These are phyloP conservation scores for Micromys minutus DNA, from an alignment of 2,113 vertebrate genomes.

Conservation along the genomic window DNA sequence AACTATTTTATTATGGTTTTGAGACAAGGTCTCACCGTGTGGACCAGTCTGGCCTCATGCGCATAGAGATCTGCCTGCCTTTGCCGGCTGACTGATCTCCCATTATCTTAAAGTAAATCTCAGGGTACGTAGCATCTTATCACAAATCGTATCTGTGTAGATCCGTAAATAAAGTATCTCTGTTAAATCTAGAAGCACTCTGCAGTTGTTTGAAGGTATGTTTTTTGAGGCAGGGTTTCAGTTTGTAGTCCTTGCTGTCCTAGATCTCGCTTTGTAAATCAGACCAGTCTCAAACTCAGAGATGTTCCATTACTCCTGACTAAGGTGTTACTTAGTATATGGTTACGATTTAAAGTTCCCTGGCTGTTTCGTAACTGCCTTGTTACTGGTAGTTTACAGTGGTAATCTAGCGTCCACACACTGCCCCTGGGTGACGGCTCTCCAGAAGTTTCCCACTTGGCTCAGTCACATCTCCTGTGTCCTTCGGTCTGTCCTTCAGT, in stretches of 20 bases:
- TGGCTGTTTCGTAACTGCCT: background rate
- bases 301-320: background rate
- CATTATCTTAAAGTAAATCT: background rate
- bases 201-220: background rate
- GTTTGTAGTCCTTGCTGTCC: background rate
- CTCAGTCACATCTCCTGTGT: background rate
- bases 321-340: background rate
- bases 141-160: background rate
- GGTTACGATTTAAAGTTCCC: background rate
- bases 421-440: background rate
- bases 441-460: background rate
- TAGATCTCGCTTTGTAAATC: background rate
- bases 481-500: background rate
- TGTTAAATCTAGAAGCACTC: background rate
- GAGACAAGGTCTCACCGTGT: background rate
- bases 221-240: background rate
- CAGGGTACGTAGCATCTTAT: background rate
- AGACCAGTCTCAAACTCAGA: background rate
- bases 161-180: background rate
- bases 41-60: background rate
- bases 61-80: background rate
- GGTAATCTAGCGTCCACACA: background rate
- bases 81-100: background rate
- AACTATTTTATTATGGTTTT: background rate
- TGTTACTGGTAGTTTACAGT: background rate